These are phyloP conservation scores for Excalfactoria chinensis DNA, from an alignment of 2,113 vertebrate species.

Conservation along the genomic window DNA sequence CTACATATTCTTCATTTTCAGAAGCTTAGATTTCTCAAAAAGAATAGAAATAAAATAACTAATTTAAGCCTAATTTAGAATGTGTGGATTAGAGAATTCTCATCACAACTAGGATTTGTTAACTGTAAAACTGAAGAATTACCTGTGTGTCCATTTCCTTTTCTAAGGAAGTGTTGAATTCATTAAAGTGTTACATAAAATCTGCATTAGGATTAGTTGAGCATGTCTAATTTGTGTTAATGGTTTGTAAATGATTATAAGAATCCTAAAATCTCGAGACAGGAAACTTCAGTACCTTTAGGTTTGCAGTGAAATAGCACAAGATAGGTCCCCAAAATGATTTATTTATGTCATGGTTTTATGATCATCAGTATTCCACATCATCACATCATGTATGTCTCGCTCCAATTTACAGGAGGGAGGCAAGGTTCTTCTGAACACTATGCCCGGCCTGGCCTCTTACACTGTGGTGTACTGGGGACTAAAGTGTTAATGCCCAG, in stretches of 20 bases:
- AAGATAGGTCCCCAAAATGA: rapidly evolving
- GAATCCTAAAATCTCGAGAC: background rate
- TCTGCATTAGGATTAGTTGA: background rate
- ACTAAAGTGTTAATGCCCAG: too few relatives aligned
- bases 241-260: background rate
- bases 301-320: background rate
- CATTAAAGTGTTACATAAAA: background rate
- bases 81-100: background rate
- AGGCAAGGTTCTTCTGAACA: too few relatives aligned
- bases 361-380: too few relatives aligned
- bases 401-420: too few relatives aligned
- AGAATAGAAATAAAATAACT: background rate
- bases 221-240: background rate
- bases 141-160: background rate
- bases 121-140: background rate
- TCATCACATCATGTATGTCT: too few relatives aligned
- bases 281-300: background rate
- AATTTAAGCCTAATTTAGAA: background rate
- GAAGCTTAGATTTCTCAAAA: background rate
- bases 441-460: too few relatives aligned
- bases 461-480: too few relatives aligned
- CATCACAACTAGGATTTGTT: background rate
- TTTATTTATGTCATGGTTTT: too few relatives aligned
- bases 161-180: background rate
- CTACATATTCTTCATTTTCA: background rate